Evolutionary conservation across 2,888 invertebrate genomes (phyloP).

Genomic region (Syritta pipiens): DNA sequence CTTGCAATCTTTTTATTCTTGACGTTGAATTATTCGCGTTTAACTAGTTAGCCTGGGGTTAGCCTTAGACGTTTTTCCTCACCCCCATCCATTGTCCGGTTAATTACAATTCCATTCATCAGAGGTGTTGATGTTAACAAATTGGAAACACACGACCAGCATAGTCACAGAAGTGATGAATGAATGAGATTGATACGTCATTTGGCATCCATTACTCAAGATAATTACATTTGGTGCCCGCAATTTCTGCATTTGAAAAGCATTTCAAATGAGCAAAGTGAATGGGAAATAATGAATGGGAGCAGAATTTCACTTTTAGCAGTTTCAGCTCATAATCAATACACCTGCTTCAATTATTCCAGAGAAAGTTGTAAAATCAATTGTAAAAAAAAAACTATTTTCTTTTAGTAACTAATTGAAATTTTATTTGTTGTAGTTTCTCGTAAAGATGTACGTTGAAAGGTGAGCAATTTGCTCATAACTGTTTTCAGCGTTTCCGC

Average conservation of each 20-base stretch:
- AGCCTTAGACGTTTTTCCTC: too few relatives aligned
- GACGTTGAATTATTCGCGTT: too few relatives aligned
- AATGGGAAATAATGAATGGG: background rate
- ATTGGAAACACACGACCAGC: too few relatives aligned
- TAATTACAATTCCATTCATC: too few relatives aligned
- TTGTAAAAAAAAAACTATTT: slow-evolving; percentile 4
- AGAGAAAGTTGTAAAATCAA: slow-evolving; percentile 13
- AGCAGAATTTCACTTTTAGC: slow-evolving; percentile 20
- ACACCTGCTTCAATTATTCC: background rate
- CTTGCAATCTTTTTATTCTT: too few relatives aligned
- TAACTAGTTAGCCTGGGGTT: too few relatives aligned
- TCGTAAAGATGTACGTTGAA: background rate
- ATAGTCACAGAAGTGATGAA: too few relatives aligned
- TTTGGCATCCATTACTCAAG: too few relatives aligned
- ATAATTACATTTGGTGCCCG: too few relatives aligned
- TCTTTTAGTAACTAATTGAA: background rate
- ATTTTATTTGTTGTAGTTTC: background rate
- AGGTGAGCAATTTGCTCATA: background rate
- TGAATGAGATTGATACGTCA: too few relatives aligned
- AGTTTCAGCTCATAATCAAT: background rate
- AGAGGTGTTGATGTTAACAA: too few relatives aligned
- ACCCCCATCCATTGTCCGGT: too few relatives aligned
- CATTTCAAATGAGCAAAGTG: slow-evolving; percentile 8
- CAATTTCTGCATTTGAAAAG: slow-evolving; percentile 8
- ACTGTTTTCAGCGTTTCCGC: slow-evolving; percentile 24